Evolutionary conservation across 2,113 vertebrate genomes (phyloP).

Genomic region (Pachycephala philippinensis): DNA sequence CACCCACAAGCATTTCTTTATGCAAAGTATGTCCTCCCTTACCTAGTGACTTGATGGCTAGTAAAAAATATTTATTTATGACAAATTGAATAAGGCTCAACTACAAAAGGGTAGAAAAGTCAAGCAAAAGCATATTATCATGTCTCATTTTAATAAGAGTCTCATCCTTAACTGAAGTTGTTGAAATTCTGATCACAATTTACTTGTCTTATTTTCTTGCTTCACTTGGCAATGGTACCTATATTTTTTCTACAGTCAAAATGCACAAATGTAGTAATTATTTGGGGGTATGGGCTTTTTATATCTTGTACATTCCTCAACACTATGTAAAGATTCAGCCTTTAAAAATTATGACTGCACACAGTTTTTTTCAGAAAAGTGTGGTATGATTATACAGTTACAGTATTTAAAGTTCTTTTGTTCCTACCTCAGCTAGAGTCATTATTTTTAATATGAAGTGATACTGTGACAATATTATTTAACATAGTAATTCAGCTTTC

Average conservation of each 20-base stretch:
- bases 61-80: background rate
- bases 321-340: background rate
- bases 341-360: background rate
- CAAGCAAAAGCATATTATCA: background rate
- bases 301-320: background rate
- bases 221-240: background rate
- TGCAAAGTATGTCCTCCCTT: background rate
- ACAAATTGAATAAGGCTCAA: background rate
- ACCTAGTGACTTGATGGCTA: background rate
- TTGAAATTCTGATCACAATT: background rate
- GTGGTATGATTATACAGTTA: background rate
- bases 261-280: background rate
- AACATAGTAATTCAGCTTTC: background rate
- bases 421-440: background rate
- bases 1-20: background rate
- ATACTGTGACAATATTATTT: background rate
- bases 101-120: background rate
- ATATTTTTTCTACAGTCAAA: background rate
- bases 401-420: background rate
- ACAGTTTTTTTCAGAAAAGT: background rate
- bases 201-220: background rate
- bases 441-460: slow-evolving; percentile 15
- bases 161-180: background rate
- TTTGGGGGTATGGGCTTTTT: background rate
- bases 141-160: background rate